These are phyloP conservation scores for Clarias fuscus DNA, from an alignment of 2,797 vertebrate species.

Conservation along the genomic window DNA sequence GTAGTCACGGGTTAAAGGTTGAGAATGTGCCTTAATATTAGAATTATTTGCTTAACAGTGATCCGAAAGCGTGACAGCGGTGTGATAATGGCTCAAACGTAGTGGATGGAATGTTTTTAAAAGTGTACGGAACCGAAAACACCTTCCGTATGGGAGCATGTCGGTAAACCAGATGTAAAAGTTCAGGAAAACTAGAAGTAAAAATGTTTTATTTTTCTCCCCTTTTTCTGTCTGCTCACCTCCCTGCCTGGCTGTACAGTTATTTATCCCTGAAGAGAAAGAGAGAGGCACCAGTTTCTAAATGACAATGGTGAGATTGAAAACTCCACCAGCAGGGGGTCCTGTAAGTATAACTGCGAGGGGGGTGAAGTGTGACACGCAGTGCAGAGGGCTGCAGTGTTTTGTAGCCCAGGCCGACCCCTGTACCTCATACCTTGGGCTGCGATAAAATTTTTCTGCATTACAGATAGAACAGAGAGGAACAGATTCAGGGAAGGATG, in stretches of 20 bases:
- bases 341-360: background rate
- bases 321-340: background rate
- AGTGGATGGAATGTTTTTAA: background rate
- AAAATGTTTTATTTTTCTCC: background rate
- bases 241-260: background rate
- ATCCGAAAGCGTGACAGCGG: background rate
- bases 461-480: constrained; percentile 29
- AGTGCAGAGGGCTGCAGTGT: background rate
- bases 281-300: constrained; percentile 1
- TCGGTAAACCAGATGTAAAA: background rate
- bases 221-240: background rate
- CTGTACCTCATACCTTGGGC: constrained; percentile 64
- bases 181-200: background rate
- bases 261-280: constrained; percentile 10
- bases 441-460: constrained; percentile 62
- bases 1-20: background rate
- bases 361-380: background rate
- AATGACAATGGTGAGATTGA: background rate
- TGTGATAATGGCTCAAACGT: background rate
- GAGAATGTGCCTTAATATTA: background rate
- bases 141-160: background rate
- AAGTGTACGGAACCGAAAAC: background rate
- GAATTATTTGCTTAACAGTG: background rate
- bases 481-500: constrained; percentile 56
- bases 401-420: constrained; percentile 18